Evolutionary conservation across 2,113 vertebrate species (phyloP).

Genomic region (Trachemys scripta): DNA sequence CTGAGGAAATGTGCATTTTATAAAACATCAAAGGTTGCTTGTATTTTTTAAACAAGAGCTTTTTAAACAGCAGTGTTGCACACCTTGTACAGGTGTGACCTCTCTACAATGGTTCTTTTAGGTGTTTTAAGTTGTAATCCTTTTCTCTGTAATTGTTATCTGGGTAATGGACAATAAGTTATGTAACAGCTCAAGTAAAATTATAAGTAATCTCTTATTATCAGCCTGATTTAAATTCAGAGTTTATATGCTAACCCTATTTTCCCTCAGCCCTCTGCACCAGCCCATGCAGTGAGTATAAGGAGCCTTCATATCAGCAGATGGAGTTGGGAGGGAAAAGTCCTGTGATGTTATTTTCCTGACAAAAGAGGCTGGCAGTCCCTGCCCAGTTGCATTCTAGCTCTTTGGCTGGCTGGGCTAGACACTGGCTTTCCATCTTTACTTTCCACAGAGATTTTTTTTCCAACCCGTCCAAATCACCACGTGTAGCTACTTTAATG

Average conservation of each 20-base stretch:
- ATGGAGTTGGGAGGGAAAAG: neutral
- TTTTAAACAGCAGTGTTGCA: slow-evolving; percentile 43
- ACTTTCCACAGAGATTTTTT: slow-evolving; percentile 26
- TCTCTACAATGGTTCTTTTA: neutral
- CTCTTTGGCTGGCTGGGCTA: neutral
- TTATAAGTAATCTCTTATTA: neutral
- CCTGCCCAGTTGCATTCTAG: neutral
- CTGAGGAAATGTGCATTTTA: slow-evolving; percentile 43
- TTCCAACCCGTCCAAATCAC: neutral
- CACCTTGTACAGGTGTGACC: neutral
- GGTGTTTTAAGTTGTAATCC: slow-evolving; percentile 15
- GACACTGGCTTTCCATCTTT: neutral
- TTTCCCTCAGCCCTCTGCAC: slow-evolving; percentile 40
- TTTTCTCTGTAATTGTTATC: neutral
- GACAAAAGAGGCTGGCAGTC: slow-evolving; percentile 34
- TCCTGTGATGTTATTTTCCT: neutral
- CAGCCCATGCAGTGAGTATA: slow-evolving; percentile 73
- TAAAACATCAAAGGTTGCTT: slow-evolving; percentile 59
- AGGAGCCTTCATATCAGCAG: slow-evolving; percentile 50
- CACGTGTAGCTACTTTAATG: neutral
- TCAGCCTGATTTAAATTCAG: neutral
- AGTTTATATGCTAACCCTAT: slow-evolving; percentile 40
- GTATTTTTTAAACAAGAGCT: slow-evolving; percentile 52
- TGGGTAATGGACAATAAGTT: neutral
- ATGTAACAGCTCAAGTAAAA: neutral